phyloP scores from a whole-genome alignment of 2,888 invertebrate genomes.

The Cynaeus angustus region DNA sequence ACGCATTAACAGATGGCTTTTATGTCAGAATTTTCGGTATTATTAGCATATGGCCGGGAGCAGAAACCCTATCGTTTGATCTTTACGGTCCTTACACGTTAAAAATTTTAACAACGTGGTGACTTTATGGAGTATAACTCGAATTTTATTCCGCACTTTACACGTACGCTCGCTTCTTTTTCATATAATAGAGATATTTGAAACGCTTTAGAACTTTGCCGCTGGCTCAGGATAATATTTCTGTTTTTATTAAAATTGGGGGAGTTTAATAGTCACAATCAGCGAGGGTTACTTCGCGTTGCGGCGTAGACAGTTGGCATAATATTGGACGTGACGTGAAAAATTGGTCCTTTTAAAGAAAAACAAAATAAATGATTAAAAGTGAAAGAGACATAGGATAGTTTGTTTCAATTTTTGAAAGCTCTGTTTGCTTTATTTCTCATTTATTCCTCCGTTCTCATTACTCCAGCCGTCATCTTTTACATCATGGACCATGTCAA shows the following conservation, averaged over 20 bases:
- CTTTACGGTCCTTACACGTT: slow-evolving; percentile 46
- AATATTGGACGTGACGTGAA: not conserved
- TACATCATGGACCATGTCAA: slow-evolving; percentile 10
- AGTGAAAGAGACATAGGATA: no score
- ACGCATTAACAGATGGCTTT: slow-evolving; percentile 48
- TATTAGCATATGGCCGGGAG: slow-evolving; percentile 49
- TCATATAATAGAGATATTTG: slow-evolving; percentile 29
- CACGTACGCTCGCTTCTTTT: slow-evolving; percentile 29
- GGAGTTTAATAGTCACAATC: slow-evolving; percentile 3
- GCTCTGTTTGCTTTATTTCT: no score
- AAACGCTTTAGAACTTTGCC: not conserved
- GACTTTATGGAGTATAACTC: slow-evolving; percentile 47
- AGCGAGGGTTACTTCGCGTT: not conserved
- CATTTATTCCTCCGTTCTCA: no score
- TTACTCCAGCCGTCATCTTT: slow-evolving; percentile 3
- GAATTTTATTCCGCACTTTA: slow-evolving; percentile 37
- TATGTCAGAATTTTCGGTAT: slow-evolving; percentile 50
- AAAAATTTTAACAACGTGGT: slow-evolving; percentile 49
- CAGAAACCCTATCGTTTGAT: slow-evolving; percentile 49
- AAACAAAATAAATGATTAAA: not conserved
- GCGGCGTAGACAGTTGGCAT: not conserved
- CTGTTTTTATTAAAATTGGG: slow-evolving; percentile 8
- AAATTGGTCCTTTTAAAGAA: not conserved
- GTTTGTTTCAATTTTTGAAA: no score
- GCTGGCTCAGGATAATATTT: not conserved